Evolutionary conservation across 2,888 invertebrate genomes (phyloP), one percentile per base, ranked within the genome.

Genomic region (Entomobrya multifasciata): DNA sequence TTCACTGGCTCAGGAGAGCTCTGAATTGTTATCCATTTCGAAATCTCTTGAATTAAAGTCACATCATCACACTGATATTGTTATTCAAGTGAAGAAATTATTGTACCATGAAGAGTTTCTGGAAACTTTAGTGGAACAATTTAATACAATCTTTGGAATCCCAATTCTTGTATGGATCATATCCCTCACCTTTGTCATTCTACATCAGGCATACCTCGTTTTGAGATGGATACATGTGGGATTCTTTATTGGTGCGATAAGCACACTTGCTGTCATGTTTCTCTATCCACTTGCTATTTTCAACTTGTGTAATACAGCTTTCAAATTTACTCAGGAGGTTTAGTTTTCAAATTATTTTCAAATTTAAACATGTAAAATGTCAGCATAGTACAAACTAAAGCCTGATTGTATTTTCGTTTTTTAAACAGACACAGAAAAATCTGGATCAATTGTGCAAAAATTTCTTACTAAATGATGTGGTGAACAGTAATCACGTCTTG

Each of bases 61-160:
- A 6, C n/a, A n/a, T n/a, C n/a, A n/a, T n/a, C n/a, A n/a, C n/a
- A n/a, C n/a, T 22, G n/a, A 27, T 8, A 1, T 60, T 8, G n/a
- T 20, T 15, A 20, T 36, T 20, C 55, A 25, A 57, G 47, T 20
- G 13, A 60, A 27, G 8, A 60, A 44, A n/a, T 22, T 82, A 13
- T 2, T 72, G 17, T 0, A 27, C 13, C 49, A 60, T 0, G 4
- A 60, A 8, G 82, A 82, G n/a, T 8, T 13, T 5, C 30, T 82
- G 57, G 67, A 72, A 20, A 8, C 15, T 1, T 17, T 74, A 10
- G 82, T 82, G 10, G 20, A 13, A 13, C 15, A 74, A 13, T 82
- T 72, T 52, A 82, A 82, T n/a, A 47, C 27, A 1, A 27, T 82
- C 1, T 82, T 82, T 62, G 60, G 60, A n/a, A 15, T 60, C 25